Evolutionary conservation across 2,888 invertebrate species (phyloP).

Genomic region (Habroteleia sp.): DNA sequence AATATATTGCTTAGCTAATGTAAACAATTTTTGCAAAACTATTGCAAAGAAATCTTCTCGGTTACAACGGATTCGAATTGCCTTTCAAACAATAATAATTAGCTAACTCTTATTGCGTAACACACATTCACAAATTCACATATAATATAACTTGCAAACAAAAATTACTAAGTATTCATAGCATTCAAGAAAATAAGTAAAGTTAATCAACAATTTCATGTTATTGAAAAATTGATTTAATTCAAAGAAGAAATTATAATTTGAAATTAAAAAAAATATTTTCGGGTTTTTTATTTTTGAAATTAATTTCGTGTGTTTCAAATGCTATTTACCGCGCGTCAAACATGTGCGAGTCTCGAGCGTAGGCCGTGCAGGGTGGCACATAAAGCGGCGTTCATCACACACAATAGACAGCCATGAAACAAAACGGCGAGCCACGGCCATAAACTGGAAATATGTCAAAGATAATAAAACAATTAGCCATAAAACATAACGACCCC

Average conservation of each 20-base stretch:
- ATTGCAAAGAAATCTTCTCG: background rate
- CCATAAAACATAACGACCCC: conserved; percentile 81
- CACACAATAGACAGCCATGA: conserved; percentile 79
- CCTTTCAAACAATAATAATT: background rate
- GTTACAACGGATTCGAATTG: conserved; percentile 7
- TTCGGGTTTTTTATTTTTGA: conserved; percentile 28
- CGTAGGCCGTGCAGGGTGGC: conserved; percentile 69
- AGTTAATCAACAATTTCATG: no score
- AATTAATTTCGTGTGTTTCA: conserved; percentile 42
- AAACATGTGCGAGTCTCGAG: conserved; percentile 55
- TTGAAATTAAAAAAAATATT: no score
- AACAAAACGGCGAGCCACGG: conserved; percentile 76
- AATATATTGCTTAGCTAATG: conserved; percentile 27
- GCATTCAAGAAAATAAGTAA: no score
- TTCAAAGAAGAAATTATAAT: no score
- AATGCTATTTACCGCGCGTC: conserved; percentile 54
- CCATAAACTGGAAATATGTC: conserved; percentile 81
- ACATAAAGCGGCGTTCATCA: conserved; percentile 79
- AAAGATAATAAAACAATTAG: conserved; percentile 82
- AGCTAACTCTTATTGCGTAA: no score
- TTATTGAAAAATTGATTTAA: no score
- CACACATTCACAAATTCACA: no score
- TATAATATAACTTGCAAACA: no score
- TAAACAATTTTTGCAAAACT: conserved; percentile 4
- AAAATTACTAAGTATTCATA: no score